These are phyloP conservation scores for Tinea pellionella DNA, from an alignment of 2,888 invertebrate genomes.

Conservation along the genomic window DNA sequence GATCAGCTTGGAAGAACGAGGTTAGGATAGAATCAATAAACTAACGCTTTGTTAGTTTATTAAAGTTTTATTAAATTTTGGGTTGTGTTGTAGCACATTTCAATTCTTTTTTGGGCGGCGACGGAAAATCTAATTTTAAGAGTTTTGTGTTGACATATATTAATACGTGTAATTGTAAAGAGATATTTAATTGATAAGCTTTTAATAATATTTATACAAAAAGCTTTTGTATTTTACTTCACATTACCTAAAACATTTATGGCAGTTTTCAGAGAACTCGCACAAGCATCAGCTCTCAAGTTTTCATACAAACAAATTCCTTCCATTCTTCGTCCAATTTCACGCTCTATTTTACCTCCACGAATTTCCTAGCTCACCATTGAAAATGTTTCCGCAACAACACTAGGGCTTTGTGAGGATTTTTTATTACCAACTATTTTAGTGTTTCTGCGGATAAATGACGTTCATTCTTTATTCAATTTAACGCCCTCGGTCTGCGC, in stretches of 20 bases:
- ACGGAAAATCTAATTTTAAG: too few species aligned
- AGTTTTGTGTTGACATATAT: too few species aligned
- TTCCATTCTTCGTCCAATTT: constrained; percentile 55
- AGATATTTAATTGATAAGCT: too few species aligned
- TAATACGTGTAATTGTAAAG: too few species aligned
- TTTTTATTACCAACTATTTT: constrained; percentile 51
- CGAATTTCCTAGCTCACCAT: constrained; percentile 49
- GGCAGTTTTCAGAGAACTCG: not conserved
- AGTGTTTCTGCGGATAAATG: constrained; percentile 44
- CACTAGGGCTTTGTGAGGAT: constrained; percentile 38
- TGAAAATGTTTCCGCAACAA: constrained; percentile 46
- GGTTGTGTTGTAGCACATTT: too few species aligned
- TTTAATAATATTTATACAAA: too few species aligned
- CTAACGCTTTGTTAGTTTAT: too few species aligned
- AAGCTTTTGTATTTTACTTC: too few species aligned
- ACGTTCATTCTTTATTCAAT: constrained; percentile 47
- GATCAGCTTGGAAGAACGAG: too few species aligned
- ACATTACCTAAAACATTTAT: not conserved
- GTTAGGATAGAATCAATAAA: too few species aligned
- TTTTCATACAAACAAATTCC: constrained; percentile 43
- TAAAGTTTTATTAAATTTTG: too few species aligned
- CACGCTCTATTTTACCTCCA: constrained; percentile 59
- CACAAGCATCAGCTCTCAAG: not conserved
- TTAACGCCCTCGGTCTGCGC: constrained; percentile 25
- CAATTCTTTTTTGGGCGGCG: too few species aligned